These are phyloP conservation scores for Pristionchus exspectatus DNA, from an alignment of 2,888 invertebrate genomes.

Conservation along the genomic window DNA sequence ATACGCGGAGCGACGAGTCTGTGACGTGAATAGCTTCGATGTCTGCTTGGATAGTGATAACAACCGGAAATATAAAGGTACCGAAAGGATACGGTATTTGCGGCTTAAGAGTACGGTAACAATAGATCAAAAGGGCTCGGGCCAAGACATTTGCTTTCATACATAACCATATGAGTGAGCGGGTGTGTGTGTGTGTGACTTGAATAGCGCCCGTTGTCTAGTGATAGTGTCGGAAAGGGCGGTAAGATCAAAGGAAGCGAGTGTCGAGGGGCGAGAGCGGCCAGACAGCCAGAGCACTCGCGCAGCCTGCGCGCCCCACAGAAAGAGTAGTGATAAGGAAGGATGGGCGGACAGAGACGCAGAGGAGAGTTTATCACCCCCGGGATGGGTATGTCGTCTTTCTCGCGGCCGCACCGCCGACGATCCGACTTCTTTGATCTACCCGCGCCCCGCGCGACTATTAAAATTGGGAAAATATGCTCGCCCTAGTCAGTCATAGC, in stretches of 20 bases:
- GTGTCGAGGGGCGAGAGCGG: not conserved
- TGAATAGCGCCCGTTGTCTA: not conserved
- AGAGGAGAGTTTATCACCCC: slow-evolving; percentile 38
- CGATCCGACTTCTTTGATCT: not conserved
- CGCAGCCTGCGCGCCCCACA: not conserved
- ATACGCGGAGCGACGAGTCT: too few relatives aligned
- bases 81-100: not conserved
- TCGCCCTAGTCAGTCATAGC: not conserved
- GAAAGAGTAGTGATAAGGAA: not conserved
- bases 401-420: not conserved
- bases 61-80: not conserved
- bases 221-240: slow-evolving; percentile 1
- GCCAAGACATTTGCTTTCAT: not conserved
- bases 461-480: not conserved
- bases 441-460: not conserved
- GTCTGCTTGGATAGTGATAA: not conserved
- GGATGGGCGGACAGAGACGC: not conserved
- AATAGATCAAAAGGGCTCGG: not conserved
- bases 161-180: slow-evolving; percentile 29
- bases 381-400: not conserved
- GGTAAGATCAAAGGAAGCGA: slow-evolving; percentile 36
- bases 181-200: not conserved
- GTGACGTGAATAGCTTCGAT: too few relatives aligned
- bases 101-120: not conserved
- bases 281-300: not conserved